These are phyloP conservation scores for Willisornis vidua DNA, from an alignment of 2,113 vertebrate species.

Conservation along the genomic window DNA sequence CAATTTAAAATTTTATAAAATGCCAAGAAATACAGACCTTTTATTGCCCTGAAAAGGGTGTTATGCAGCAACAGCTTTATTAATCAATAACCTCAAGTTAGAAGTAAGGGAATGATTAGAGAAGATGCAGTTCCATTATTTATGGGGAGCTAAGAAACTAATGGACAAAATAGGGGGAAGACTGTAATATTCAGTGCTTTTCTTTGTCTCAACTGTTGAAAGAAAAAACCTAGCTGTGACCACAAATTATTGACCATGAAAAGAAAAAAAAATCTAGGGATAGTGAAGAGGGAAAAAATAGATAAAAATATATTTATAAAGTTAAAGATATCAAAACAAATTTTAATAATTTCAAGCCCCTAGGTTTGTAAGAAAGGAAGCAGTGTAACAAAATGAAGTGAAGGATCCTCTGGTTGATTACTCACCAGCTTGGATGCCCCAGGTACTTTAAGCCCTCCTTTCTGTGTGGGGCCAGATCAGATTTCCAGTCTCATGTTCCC, in stretches of 20 bases:
- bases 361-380: not conserved
- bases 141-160: conserved; percentile 41
- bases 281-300: not conserved
- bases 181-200: conserved; percentile 13
- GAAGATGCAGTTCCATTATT: conserved; percentile 49
- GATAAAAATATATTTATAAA: not conserved
- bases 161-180: conserved; percentile 11
- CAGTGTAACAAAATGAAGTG: fast-evolving
- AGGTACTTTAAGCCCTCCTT: not conserved
- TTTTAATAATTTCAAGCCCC: not conserved
- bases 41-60: conserved; percentile 10
- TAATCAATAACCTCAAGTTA: conserved; percentile 49
- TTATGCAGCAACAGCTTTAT: conserved; percentile 31
- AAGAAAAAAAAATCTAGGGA: not conserved
- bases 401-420: not conserved
- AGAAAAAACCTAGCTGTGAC: not conserved
- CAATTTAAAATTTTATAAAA: conserved; percentile 38
- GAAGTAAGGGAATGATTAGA: not conserved
- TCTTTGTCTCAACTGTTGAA: not conserved
- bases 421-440: not conserved
- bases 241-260: not conserved
- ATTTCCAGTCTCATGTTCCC: not conserved
- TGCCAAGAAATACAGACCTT: conserved; percentile 21
- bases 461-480: not conserved
- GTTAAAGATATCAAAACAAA: not conserved